Base-by-base conservation (phyloP, 2,797 vertebrate species). In the Sparus aurata region DNA sequence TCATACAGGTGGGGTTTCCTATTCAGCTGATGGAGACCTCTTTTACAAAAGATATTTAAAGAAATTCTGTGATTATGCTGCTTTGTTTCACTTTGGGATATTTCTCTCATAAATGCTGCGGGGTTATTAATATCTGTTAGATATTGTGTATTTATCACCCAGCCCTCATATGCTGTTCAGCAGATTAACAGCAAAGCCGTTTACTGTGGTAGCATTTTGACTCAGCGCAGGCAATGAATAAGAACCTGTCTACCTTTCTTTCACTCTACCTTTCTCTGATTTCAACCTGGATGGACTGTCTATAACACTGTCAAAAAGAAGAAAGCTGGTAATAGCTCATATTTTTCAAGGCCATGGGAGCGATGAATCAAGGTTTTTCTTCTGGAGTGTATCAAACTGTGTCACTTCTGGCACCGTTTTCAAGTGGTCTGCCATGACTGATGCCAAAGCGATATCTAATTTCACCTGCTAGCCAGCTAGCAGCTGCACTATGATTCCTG, bases 391-490 rank as follows among this genome's bases (percentile, higher is more conserved):
- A 64, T 85, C 70, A 76, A 62, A 79, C 66, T 30, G 38, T 80
- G 73, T 77, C 83, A 86, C 57, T 75, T 68, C 47, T 85, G 82
- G 75, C 82, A 43, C 3, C 0, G 12, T 60, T 75, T n/a, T 68
- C 52, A 79, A 87, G 43, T 61, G 20, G 46, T 20, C 55, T 49
- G 62, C 62, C 50, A 66, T 76, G 83, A 85, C 52, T 58, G 77
- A 83, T 78, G 52, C 82, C 67, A 73, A 83, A 75, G 69, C 68
- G 65, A 67, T 61, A 81, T 80, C 54, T 73, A 77, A 65, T 81
- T 75, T 69, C 59, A 74, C 53, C 38, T 68, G 64, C 65, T 68
- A 57, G 65, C 66, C 34, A n/a, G 66, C 61, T 41, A 59, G 49
- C 46, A 73, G 72, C 71, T 85, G 63, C 46, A 77, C 27, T 41